Evolutionary conservation across 2,888 invertebrate species (phyloP).

Genomic region (Cinara cedri): DNA sequence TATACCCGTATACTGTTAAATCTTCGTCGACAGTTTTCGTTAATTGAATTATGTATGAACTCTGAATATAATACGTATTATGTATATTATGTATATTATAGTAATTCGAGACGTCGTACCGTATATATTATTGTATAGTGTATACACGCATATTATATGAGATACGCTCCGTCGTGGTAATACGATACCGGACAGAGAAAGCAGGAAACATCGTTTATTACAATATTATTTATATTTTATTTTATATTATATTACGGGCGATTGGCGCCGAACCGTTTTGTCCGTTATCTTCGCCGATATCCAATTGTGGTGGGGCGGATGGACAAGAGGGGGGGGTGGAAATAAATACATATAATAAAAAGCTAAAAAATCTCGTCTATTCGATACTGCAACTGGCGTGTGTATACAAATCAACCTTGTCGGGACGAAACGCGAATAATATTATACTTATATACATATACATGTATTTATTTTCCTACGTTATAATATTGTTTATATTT

Average conservation of each 20-base stretch:
- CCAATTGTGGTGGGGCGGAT: too few species aligned
- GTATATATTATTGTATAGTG: too few species aligned
- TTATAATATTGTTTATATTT: too few species aligned
- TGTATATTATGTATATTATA: too few species aligned
- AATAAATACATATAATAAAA: too few species aligned
- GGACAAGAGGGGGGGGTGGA: too few species aligned
- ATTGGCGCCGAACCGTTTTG: constrained; percentile 17
- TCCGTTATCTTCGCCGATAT: constrained; percentile 3
- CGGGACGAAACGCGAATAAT: too few species aligned
- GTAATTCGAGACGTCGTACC: background rate
- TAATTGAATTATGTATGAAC: too few species aligned
- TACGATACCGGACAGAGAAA: constrained; percentile 22
- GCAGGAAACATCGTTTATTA: constrained; percentile 1
- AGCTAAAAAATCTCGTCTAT: too few species aligned
- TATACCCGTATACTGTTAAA: background rate
- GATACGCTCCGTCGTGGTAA: background rate
- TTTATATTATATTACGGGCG: background rate
- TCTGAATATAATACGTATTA: too few species aligned
- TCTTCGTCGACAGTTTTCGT: background rate
- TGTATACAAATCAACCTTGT: background rate
- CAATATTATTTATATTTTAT: too few species aligned
- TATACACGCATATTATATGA: background rate
- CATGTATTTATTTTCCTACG: too few species aligned
- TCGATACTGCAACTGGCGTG: background rate
- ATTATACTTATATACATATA: background rate